Evolutionary conservation across 2,113 vertebrate species (phyloP).

Genomic region (Brachyistius frenatus): DNA sequence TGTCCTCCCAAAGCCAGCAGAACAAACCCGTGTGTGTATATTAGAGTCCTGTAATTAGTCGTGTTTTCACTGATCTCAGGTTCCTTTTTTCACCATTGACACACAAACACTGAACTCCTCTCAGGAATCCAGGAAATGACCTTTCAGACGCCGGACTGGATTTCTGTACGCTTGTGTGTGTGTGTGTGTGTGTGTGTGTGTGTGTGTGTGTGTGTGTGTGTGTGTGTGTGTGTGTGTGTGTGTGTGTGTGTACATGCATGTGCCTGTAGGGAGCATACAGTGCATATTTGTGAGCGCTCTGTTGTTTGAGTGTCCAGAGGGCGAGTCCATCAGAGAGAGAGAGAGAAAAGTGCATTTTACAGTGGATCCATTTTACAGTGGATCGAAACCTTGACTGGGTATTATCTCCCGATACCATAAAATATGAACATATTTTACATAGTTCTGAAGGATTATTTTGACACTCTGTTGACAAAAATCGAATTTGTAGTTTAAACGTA

Average conservation of each 20-base stretch:
- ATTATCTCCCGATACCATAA: too few species aligned
- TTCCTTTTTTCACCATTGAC: constrained; percentile 10
- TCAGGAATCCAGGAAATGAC: constrained; percentile 37
- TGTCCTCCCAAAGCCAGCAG: too few species aligned
- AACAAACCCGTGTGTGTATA: too few species aligned
- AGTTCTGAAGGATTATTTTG: too few species aligned
- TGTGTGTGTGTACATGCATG: constrained; percentile 22
- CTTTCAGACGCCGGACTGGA: background rate
- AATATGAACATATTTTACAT: too few species aligned
- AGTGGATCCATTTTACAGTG: background rate
- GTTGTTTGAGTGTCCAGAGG: constrained; percentile 35
- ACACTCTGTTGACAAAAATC: too few species aligned
- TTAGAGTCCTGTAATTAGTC: constrained; percentile 60
- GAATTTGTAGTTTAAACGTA: too few species aligned
- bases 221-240: constrained; percentile 23
- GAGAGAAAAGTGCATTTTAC: constrained; percentile 27
- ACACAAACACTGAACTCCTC: constrained; percentile 29
- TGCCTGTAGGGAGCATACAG: constrained; percentile 34
- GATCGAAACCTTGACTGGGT: too few species aligned
- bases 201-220: constrained; percentile 27
- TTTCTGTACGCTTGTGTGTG: background rate
- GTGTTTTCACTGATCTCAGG: constrained; percentile 58
- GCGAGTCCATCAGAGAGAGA: background rate
- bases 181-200: constrained; percentile 19
- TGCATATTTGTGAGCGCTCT: constrained; percentile 25